Evolutionary conservation across 1,140 invertebrate genomes (phyloP), one percentile per base, ranked within the genome.

Genomic region (Drosophila mauritiana): DNA sequence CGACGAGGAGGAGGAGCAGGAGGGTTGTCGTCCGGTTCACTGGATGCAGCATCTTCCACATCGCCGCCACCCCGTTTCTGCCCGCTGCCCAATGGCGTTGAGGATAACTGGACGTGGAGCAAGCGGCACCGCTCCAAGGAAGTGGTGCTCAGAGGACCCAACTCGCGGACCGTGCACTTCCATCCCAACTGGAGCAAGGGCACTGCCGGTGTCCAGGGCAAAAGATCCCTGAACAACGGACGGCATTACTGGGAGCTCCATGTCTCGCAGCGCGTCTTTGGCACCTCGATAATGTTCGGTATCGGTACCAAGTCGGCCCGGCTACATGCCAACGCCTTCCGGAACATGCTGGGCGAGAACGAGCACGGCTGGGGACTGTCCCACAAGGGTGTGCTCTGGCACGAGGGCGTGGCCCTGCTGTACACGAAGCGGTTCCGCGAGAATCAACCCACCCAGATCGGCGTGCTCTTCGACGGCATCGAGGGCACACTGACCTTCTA

Each of bases 201-300:
- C 36, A 96, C 96, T 0, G 95, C 95, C 0, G 96, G 94, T 2
- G 94, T 96, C 0, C 93, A 95, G 42, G 96, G 95, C 5, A 95
- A 94, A 13, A 90, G 94, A 10, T 88, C 94, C 1, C 91, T 96
- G 1, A 96, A 96, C 81, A 94, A 94, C 76, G 94, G 94, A 1
- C 92, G 88, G 45, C 95, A 94, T 83, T 96, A 95, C 88, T 96
- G 96, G 95, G 96, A 96, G 90, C 91, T 96, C 31, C 90, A 93
- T 40, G 92, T 96, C 0, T 94, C 94, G 0, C 94, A 95, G 73
- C 91, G 96, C 36, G 93, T 96, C 25, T 96, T 96, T 75, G 96
- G 96, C 27, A 96, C 96, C 0, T 96, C 95, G 63, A 96, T 96
- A 92, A 96, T 96, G 96, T 95, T 96, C 72, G 96, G 96, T 31